Conservation (phyloP, 2,797 vertebrate genomes). For the Phalloptychus januarius region DNA sequence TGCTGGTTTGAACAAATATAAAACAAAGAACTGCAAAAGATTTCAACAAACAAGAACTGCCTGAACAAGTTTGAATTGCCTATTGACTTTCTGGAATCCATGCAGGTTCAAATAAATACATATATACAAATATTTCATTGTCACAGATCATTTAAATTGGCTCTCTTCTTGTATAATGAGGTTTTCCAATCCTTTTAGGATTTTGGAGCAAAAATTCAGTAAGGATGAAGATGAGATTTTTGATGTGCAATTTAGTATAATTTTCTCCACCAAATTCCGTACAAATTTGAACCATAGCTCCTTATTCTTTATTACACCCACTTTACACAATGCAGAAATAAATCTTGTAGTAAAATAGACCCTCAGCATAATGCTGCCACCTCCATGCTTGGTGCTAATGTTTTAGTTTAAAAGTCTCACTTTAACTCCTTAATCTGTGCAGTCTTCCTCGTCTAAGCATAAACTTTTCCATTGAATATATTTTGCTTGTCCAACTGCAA, state of each 20-base stretch:
- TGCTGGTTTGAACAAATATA: not conserved
- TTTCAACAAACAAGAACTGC: not conserved
- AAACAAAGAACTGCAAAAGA: not conserved
- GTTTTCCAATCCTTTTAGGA: not conserved
- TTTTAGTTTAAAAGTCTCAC: no score
- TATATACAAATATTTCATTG: not conserved
- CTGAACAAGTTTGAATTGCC: not conserved
- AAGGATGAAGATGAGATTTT: not conserved
- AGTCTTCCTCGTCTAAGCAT: not conserved
- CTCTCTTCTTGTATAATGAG: not conserved
- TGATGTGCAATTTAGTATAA: not conserved
- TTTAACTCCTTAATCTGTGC: no score
- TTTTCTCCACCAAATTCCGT: not conserved
- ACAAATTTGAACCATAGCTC: not conserved
- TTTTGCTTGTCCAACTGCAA: not conserved
- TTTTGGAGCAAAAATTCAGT: not conserved
- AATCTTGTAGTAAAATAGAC: not conserved
- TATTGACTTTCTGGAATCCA: not conserved
- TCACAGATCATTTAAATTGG: not conserved
- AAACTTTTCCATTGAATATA: not conserved
- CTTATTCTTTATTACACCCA: not conserved
- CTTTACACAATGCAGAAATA: not conserved
- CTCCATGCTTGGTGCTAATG: not conserved
- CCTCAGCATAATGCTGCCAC: not conserved
- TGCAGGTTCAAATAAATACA: not conserved